Evolutionary conservation across 2,888 invertebrate genomes (phyloP).

Genomic region (Polymixis lichenea): DNA sequence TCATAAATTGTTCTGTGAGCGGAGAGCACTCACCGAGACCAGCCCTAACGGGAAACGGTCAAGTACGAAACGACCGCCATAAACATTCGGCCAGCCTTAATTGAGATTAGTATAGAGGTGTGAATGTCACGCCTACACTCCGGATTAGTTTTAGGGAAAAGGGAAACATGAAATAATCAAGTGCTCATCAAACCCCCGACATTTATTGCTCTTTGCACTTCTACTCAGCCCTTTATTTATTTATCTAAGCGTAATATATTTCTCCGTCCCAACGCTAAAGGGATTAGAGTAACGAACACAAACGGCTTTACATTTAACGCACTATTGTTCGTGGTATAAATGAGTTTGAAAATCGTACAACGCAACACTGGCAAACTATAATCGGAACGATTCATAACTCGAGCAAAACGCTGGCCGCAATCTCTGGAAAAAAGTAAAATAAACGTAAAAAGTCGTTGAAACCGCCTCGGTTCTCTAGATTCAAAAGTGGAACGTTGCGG

Average conservation of each 20-base stretch:
- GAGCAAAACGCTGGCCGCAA: conserved; percentile 58
- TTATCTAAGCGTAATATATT: conserved; percentile 39
- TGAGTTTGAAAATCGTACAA: conserved; percentile 40
- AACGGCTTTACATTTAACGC: conserved; percentile 34
- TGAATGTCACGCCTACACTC: conserved; percentile 52
- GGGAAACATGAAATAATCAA: conserved; percentile 58
- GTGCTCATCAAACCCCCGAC: conserved; percentile 52
- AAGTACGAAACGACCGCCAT: conserved; percentile 66
- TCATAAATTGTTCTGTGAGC: conserved; percentile 60
- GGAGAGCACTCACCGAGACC: conserved; percentile 51
- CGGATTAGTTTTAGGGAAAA: conserved; percentile 53
- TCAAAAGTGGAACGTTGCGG: conserved; percentile 72
- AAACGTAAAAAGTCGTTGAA: conserved; percentile 63
- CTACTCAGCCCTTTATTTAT: conserved; percentile 35
- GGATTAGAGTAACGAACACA: conserved; percentile 30
- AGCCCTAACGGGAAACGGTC: conserved; percentile 63
- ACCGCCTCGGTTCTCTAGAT: conserved; percentile 68
- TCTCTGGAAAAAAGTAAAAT: conserved; percentile 62
- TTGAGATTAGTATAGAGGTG: conserved; percentile 66
- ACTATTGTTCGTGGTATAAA: conserved; percentile 48
- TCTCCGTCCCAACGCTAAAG: conserved; percentile 19
- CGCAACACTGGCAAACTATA: conserved; percentile 58
- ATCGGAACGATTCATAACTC: conserved; percentile 62
- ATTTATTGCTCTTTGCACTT: conserved; percentile 56
- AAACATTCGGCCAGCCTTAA: conserved; percentile 62